Base-by-base conservation (phyloP, 2,113 vertebrate species). In the Heterochromis multidens region DNA sequence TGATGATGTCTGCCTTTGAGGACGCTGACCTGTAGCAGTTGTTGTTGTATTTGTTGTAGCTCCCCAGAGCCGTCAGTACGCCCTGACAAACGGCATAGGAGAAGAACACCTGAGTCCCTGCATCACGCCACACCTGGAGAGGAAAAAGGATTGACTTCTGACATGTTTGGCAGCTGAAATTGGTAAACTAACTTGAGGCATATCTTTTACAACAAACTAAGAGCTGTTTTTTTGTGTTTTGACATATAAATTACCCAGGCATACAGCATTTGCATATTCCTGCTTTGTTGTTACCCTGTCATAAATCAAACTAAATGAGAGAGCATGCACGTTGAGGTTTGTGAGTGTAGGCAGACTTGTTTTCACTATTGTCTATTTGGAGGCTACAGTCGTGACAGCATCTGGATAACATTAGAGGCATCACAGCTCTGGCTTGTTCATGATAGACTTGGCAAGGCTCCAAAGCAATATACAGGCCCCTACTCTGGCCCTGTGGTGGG, bases 41-140 rank as follows among this genome's bases (percentile, higher is more conserved):
- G 93, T 97, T 98, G 93, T 96, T 96, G 58, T 98, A 99, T 60
- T 96, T 97, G 92, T 99, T 99, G 94, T 98, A 99, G 95, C 98
- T 99, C 65, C 97, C 98, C 91, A 99, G 92, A 57, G 97, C 96
- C 0, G 97, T 98, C 60, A 98, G 94, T 19, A 97, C 97, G 2
- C 98, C 98, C 87, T 97, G 96, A 80, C 97, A 97, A 81, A 98
- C 95, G 19, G 97, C 97, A 0, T 97, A 98, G 33, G 97, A 97
- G 93, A 97, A 99, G 82, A 99, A 96, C 88, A 99, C 98, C 91
- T 98, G 97, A 2, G 96, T 97, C 25, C 96, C 97, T 1, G 98
- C 98, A 5, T 98, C 97, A 94, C 93, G 85, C 98, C 98, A 99
- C 3, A 98, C 96, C 98, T 99, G 88, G 4, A 93, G 81, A 70